Percentiles rank a stretch among this genome's conserved stretches.
Conservation (phyloP, 2,888 invertebrate species). For the Thereva nobilitata region DNA sequence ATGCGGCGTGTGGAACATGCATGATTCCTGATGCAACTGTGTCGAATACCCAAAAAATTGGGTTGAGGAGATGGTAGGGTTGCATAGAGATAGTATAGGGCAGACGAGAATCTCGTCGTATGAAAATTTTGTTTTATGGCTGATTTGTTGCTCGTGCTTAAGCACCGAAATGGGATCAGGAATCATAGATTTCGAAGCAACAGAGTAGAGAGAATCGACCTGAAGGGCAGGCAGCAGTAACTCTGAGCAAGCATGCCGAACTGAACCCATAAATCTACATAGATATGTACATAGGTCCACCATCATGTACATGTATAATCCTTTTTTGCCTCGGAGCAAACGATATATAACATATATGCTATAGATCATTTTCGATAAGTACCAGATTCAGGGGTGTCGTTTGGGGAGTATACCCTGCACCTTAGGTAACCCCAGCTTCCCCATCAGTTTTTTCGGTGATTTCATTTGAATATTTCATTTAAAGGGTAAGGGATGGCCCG, state of each 20-base stretch:
- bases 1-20: slow-evolving; percentile 15
- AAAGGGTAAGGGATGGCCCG: background rate
- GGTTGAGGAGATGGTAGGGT: too few relatives aligned
- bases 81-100: too few relatives aligned
- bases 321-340: too few relatives aligned
- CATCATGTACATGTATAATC: too few relatives aligned
- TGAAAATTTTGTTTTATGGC: slow-evolving; percentile 40
- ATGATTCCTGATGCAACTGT: slow-evolving; percentile 2
- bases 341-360: too few relatives aligned
- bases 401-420: slow-evolving; percentile 17
- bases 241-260: background rate
- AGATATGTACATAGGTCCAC: too few relatives aligned
- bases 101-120: background rate
- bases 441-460: slow-evolving; percentile 35
- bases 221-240: too few relatives aligned
- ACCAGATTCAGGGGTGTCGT: slow-evolving; percentile 18
- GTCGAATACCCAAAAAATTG: too few relatives aligned
- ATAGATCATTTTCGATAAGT: slow-evolving; percentile 25
- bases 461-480: slow-evolving; percentile 41
- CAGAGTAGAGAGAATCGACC: too few relatives aligned
- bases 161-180: too few relatives aligned
- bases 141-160: slow-evolving; percentile 20
- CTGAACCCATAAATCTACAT: background rate
- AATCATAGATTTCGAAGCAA: too few relatives aligned
- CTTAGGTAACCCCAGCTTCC: slow-evolving; percentile 1